phyloP scores from a whole-genome alignment of 2,797 vertebrate genomes.

The Erethizon dorsatum region DNA sequence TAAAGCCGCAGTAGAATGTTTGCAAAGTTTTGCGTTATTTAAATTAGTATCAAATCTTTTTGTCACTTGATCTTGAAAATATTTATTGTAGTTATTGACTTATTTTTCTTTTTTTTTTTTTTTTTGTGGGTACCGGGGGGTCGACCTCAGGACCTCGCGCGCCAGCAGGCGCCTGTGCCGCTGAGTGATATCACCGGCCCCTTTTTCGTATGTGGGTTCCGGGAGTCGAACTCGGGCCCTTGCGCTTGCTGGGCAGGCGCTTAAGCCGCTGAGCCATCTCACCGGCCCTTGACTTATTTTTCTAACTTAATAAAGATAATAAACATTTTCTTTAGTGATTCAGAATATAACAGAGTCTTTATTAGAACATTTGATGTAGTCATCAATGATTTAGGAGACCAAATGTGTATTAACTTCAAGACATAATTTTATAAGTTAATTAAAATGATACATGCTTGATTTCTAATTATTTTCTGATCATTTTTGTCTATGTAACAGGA shows the following conservation, averaged over 20 bases:
- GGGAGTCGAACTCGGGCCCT: no score
- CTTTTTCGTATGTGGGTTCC: no score
- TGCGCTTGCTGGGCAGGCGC: no score
- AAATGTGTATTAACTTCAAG: conserved; percentile 59
- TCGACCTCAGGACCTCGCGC: no score
- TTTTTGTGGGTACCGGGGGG: no score
- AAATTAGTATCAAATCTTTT: conserved; percentile 35
- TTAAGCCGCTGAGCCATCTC: no score
- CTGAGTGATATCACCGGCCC: no score
- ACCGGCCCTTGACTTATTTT: conserved; percentile 52
- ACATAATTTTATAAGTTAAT: conserved; percentile 75
- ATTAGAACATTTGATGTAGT: not conserved
- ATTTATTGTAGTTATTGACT: conserved; percentile 1
- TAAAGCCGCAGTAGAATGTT: not conserved
- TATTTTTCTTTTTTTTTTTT: no score
- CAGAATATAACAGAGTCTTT: not conserved
- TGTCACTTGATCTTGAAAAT: conserved; percentile 39
- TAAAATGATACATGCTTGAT: conserved; percentile 70
- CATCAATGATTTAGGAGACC: conserved; percentile 57
- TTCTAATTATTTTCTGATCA: conserved; percentile 74
- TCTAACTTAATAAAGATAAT: conserved; percentile 1
- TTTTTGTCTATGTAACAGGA: conserved; percentile 56
- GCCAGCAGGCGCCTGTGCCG: no score
- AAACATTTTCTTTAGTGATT: conserved; percentile 52
- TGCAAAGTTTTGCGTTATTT: conserved; percentile 1